Conservation (phyloP, 2,113 vertebrate species). For the Glaucomys volans region DNA sequence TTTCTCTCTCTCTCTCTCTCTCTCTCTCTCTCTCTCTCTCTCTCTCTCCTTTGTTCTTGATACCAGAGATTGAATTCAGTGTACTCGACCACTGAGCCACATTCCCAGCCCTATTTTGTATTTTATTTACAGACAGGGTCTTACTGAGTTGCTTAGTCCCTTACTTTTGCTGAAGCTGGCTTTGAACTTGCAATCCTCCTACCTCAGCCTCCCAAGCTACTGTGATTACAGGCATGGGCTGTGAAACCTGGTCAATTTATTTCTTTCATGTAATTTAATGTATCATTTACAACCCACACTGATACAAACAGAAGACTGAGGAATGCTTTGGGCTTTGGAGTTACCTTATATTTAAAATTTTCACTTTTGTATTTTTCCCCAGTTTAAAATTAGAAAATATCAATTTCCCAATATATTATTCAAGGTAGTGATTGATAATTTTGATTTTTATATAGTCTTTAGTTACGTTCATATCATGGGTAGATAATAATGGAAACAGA, state of each 20-base stretch:
- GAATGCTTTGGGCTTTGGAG: neutral
- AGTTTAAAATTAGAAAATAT: neutral
- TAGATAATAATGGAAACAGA: neutral
- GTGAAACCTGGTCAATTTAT: neutral
- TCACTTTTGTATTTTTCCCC: neutral
- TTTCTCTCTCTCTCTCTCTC: too few relatives aligned
- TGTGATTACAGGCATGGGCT: too few relatives aligned
- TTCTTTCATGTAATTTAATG: neutral
- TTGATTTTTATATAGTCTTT: neutral
- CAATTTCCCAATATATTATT: neutral
- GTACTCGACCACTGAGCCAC: too few relatives aligned
- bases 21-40: too few relatives aligned
- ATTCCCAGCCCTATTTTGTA: too few relatives aligned
- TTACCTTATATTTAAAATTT: neutral
- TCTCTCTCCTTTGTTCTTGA: too few relatives aligned
- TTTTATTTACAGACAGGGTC: too few relatives aligned
- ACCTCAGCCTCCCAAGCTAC: too few relatives aligned
- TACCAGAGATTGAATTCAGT: too few relatives aligned
- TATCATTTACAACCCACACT: neutral
- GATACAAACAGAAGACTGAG: neutral
- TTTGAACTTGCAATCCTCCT: too few relatives aligned
- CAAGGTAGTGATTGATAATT: neutral
- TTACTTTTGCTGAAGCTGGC: too few relatives aligned
- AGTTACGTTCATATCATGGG: neutral
- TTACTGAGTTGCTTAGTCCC: too few relatives aligned